These are phyloP conservation scores for Paragorgia papillata DNA, from an alignment of 92 coral and sea anemone genomes.

Conservation along the genomic window DNA sequence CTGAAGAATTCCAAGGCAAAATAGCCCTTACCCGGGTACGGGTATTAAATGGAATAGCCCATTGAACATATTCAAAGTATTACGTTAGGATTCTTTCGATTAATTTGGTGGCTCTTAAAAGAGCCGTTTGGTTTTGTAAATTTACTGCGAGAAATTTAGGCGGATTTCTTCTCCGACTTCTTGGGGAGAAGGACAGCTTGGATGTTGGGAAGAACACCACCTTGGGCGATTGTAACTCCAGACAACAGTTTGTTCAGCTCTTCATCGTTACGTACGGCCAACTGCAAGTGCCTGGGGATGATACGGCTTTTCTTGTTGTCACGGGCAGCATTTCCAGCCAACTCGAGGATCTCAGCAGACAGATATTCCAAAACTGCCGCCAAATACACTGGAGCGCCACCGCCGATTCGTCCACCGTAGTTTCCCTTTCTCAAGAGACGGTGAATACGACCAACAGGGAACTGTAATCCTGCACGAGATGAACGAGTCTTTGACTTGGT, in stretches of 20 bases:
- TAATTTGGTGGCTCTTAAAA: constrained; percentile 43
- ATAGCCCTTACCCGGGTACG: no score
- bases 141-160: constrained; percentile 1
- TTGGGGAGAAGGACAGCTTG: constrained; percentile 89
- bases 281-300: constrained; percentile 57
- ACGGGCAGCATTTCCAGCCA: constrained; percentile 66
- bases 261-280: constrained; percentile 66
- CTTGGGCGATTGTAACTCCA: constrained; percentile 62
- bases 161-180: constrained; percentile 82
- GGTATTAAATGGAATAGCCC: no score
- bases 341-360: constrained; percentile 59
- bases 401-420: constrained; percentile 32
- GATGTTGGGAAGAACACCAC: constrained; percentile 73
- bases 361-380: constrained; percentile 41
- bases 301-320: constrained; percentile 63
- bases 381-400: constrained; percentile 37
- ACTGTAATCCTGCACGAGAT: constrained; percentile 34
- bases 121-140: constrained; percentile 34
- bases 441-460: no score
- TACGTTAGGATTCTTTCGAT: not conserved
- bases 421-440: constrained; percentile 43
- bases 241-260: constrained; percentile 59
- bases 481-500: constrained; percentile 37
- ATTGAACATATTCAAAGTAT: no score
- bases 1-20: no score